A percentile compares a stretch with the other conserved stretches of the same genome.
Conservation (phyloP, 2,113 vertebrate species). For the Mormyrus iriodes region DNA sequence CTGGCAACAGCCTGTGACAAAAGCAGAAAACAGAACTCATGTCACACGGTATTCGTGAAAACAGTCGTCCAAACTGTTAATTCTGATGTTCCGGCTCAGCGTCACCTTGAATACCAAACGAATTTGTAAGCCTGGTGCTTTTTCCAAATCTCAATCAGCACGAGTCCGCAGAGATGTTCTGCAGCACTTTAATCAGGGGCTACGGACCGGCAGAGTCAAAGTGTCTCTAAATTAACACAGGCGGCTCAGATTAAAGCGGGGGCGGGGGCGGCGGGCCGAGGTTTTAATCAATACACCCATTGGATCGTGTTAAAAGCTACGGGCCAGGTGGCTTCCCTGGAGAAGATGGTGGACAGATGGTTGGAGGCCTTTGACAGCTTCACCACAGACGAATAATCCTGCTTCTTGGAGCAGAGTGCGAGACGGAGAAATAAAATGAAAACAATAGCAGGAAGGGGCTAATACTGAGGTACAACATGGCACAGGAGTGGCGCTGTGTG, state of each 20-base stretch:
- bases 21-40: background rate
- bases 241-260: background rate
- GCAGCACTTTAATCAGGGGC: background rate
- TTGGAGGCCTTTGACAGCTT: background rate
- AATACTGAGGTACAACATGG: background rate
- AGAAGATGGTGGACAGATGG: conserved; percentile 7
- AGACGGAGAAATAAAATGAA: background rate
- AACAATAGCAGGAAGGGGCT: conserved; percentile 1
- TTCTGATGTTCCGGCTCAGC: background rate
- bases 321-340: background rate
- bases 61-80: background rate
- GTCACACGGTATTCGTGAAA: background rate
- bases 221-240: background rate
- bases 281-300: background rate
- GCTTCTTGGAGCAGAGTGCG: background rate
- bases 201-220: background rate
- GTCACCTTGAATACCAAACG: background rate
- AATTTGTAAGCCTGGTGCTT: background rate
- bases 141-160: conserved; percentile 4
- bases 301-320: background rate
- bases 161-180: background rate
- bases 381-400: background rate
- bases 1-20: background rate
- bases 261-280: background rate
- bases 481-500: background rate